These are phyloP conservation scores for Saxidomus purpurata DNA, from an alignment of 1,140 invertebrate species.

Conservation along the genomic window DNA sequence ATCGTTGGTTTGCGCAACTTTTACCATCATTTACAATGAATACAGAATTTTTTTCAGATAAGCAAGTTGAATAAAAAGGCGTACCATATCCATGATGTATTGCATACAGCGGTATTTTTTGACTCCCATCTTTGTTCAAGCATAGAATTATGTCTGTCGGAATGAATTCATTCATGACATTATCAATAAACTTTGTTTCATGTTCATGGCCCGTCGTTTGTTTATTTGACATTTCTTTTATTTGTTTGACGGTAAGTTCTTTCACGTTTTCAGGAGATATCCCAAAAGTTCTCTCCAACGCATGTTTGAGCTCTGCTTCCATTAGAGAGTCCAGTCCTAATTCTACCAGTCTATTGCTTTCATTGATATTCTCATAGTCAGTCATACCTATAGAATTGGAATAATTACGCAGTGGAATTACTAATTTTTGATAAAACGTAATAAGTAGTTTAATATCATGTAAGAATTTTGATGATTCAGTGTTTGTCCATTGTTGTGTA, in stretches of 20 bases:
- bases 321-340: slow-evolving; percentile 99
- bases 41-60: no score
- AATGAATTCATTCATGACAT: no score
- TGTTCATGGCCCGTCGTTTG: no score
- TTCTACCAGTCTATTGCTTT: slow-evolving; percentile 93
- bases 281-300: slow-evolving; percentile 96
- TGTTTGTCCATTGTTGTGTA: background rate
- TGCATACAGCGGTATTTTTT: no score
- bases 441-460: background rate
- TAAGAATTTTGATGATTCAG: background rate
- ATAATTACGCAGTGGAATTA: background rate
- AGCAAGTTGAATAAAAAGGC: no score
- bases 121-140: no score
- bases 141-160: no score
- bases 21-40: no score
- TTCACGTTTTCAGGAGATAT: slow-evolving; percentile 88
- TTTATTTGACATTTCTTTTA: background rate
- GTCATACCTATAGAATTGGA: slow-evolving; percentile 89
- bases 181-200: no score
- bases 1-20: no score
- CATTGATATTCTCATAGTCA: slow-evolving; percentile 92
- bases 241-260: slow-evolving; percentile 86
- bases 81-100: no score
- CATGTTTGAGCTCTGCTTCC: slow-evolving; percentile 99
- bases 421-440: no score